Conservation (phyloP, 2,888 invertebrate species). For the Nysson spinosus region DNA sequence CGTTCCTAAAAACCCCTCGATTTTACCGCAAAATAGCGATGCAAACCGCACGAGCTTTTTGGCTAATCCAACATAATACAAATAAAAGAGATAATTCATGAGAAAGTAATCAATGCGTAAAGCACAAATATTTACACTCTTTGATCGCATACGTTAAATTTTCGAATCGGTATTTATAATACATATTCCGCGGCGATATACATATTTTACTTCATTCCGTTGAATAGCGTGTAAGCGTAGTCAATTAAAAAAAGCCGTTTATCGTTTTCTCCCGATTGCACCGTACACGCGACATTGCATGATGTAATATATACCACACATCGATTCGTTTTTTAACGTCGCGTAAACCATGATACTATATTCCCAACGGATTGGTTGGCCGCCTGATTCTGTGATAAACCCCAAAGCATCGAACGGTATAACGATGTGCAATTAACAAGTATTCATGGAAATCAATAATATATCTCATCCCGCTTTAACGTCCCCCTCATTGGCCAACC, state of each 20-base stretch:
- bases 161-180: background rate
- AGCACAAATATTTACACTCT: too few relatives aligned
- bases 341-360: background rate
- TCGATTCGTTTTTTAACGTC: constrained; percentile 21
- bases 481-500: constrained; percentile 3
- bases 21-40: too few relatives aligned
- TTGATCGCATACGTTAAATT: background rate
- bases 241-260: constrained; percentile 30
- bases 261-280: constrained; percentile 20
- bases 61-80: too few relatives aligned
- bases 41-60: too few relatives aligned
- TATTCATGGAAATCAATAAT: constrained; percentile 43
- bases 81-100: too few relatives aligned
- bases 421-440: constrained; percentile 41
- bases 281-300: constrained; percentile 15
- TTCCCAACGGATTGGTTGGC: background rate
- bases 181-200: background rate
- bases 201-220: background rate
- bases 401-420: constrained; percentile 3
- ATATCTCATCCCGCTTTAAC: background rate
- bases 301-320: constrained; percentile 9
- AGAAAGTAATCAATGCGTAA: too few relatives aligned
- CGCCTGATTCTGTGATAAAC: constrained; percentile 6
- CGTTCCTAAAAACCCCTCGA: too few relatives aligned
- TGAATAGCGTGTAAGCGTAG: constrained; percentile 12